Base-by-base conservation (phyloP, 2,113 vertebrate species). In the Boleophthalmus pectinirostris region DNA sequence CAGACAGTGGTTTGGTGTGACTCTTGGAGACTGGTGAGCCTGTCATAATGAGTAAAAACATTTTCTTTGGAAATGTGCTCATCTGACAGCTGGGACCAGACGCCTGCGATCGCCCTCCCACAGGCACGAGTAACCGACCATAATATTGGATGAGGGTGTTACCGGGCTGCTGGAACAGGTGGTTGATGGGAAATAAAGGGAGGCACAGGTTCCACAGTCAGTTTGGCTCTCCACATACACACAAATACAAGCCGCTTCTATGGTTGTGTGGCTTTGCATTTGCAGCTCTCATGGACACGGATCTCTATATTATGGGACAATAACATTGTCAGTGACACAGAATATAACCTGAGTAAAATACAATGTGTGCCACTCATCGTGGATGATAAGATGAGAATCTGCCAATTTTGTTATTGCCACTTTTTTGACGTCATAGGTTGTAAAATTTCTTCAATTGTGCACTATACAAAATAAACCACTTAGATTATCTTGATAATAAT, bases 181-280 rank as follows among this genome's bases (percentile, higher is more conserved):
- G 84, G 74, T 54, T 88, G 70, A 88, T 86, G 80, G 74, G 75
- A 80, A 88, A 70, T 56, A 57, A 61, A 64, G 71, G 29, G 35
- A 81, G 56, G 56, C 56, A 69, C 78, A 70, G 53, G 64, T 47
- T 1, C 3, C 69, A 11, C 72, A 66, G 72, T 47, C 53, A 69
- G 74, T 47, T 47, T 10, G n/a, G 38, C 56, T 46, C 49, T 5
- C 0, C 69, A 58, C 38, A 60, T 51, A 67, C 35, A 45, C 21
- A 60, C 57, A 60, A 7, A 25, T 25, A 35, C 60, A 51, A 73
- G 38, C 18, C 13, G 66, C 49, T 61, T 74, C 21, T 76, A 80
- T 51, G 47, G 67, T 33, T 72, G 33, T 66, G 73, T 81, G 69
- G 12, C 43, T 64, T 64, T 43, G 33, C 61, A 64, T 64, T 43